Evolutionary conservation across 2,888 invertebrate genomes (phyloP).

Genomic region (Lasius platythorax): DNA sequence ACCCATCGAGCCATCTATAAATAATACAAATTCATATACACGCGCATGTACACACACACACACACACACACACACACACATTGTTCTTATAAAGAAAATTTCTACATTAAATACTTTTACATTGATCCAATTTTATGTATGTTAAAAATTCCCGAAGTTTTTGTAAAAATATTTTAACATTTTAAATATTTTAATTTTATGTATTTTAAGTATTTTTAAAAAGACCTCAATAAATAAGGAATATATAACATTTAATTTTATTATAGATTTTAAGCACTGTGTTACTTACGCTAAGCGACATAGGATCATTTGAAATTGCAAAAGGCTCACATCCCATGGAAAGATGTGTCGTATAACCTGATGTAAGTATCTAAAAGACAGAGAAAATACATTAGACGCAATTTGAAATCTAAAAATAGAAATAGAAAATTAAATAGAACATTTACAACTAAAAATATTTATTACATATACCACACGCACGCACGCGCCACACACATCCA

Average conservation of each 20-base stretch:
- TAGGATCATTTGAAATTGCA: conserved; percentile 90
- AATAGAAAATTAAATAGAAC: not conserved
- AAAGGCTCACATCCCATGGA: conserved; percentile 90
- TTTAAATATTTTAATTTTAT: not conserved
- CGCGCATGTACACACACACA: not conserved
- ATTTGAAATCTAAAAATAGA: conserved; percentile 1
- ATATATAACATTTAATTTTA: conserved; percentile 10
- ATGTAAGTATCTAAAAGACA: conserved; percentile 88
- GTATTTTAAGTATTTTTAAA: not conserved
- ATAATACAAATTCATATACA: conserved; percentile 34
- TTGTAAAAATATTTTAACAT: not conserved
- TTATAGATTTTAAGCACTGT: not conserved
- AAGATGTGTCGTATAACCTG: conserved; percentile 89
- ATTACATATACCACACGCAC: not conserved
- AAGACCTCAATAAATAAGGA: not conserved
- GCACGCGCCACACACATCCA: too few species aligned
- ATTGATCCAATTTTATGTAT: not conserved
- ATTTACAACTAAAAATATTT: not conserved
- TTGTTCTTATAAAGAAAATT: not conserved
- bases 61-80: not conserved
- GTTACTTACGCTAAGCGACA: conserved; percentile 88
- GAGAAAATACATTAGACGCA: conserved; percentile 14
- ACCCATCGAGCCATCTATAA: conserved; percentile 85
- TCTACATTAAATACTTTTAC: conserved; percentile 77
- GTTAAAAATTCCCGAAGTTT: not conserved